Evolutionary conservation across 2,888 invertebrate genomes (phyloP), one percentile per base, ranked within the genome.

Genomic region (Dichetophora obliterata): DNA sequence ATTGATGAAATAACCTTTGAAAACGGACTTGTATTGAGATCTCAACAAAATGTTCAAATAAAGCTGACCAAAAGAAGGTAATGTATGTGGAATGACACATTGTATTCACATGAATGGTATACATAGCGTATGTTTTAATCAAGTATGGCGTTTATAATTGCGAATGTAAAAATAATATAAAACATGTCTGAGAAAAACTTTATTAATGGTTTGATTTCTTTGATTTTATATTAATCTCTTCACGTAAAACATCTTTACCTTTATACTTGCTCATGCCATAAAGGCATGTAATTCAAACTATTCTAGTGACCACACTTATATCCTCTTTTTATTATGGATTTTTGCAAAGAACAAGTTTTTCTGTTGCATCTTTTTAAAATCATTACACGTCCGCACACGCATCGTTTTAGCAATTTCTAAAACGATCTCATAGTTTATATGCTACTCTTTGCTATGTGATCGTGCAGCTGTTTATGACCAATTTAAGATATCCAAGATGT

Each of bases 21-120:
- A 2, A 84, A 90, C 0, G 91, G 92, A 77, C 80, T 92, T 61
- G 88, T 92, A 2, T 83, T 92, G 24, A 85, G 91, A 43, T 86
- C 91, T 0, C 83, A 85, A 14, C 83, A 90, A 14, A 89, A 90
- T 14, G 83, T 92, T 8, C 75, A 80, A 66, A 82, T 86, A 1
- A 82, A 75, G 70, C 70, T 85, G 34, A 69, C 66, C 50, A 83
- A 79, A 72, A 71, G 82, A 48, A 66, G 80, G 79, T 79, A 82
- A 82, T 78, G 77, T 14, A 43, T 43, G 11, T 11, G 43, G 74
- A 48, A 75, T 78, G 37, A 76, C 76, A 69, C 54, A 75, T 37
- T n/a, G 19, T 52, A n/a, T 70, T 19, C 22, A n/a, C 22, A 54
- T 54, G 11, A 5, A 19, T 54, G n/a, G 19, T 54, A 19, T 6